A percentile compares a stretch with the other conserved stretches of the same genome.
Conservation (phyloP, 2,113 vertebrate genomes). For the Scytalopus superciliaris region DNA sequence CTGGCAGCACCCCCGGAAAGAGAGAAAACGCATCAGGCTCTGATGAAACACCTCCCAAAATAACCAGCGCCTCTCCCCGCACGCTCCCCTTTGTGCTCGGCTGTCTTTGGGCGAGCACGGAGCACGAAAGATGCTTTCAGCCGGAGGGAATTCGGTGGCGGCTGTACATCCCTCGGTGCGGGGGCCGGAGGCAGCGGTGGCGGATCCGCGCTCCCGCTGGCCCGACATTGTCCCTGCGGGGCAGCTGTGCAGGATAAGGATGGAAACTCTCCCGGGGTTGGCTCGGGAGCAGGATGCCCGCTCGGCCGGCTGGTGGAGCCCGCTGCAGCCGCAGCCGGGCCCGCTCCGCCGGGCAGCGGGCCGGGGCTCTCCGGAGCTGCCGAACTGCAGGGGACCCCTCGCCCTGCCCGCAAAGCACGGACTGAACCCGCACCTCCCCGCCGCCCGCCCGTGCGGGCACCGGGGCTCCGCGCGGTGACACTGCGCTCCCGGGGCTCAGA, state of each 20-base stretch:
- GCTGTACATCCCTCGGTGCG: not conserved
- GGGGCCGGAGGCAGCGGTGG: not conserved
- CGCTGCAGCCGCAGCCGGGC: not conserved
- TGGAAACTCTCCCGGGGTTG: not conserved
- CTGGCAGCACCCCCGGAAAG: slow-evolving; percentile 22
- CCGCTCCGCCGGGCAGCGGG: not conserved
- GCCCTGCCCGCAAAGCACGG: not conserved
- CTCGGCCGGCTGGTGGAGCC: slow-evolving; percentile 24
- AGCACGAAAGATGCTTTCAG: not conserved
- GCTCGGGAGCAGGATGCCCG: not conserved
- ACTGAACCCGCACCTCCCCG: not conserved
- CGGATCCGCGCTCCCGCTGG: not conserved
- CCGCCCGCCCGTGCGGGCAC: not conserved
- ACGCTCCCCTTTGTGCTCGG: not conserved
- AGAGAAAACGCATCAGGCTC: not conserved
- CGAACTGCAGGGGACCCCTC: not conserved
- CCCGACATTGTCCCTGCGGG: not conserved
- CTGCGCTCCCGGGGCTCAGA: not conserved
- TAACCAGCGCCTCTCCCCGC: not conserved
- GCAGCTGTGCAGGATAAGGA: not conserved
- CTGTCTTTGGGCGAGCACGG: not conserved
- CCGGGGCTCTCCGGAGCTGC: not conserved
- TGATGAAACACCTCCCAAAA: slow-evolving; percentile 21
- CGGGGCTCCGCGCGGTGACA: not conserved
- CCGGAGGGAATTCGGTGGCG: not conserved